Base-by-base conservation (phyloP, 2,113 vertebrate genomes). In the Numenius arquata region DNA sequence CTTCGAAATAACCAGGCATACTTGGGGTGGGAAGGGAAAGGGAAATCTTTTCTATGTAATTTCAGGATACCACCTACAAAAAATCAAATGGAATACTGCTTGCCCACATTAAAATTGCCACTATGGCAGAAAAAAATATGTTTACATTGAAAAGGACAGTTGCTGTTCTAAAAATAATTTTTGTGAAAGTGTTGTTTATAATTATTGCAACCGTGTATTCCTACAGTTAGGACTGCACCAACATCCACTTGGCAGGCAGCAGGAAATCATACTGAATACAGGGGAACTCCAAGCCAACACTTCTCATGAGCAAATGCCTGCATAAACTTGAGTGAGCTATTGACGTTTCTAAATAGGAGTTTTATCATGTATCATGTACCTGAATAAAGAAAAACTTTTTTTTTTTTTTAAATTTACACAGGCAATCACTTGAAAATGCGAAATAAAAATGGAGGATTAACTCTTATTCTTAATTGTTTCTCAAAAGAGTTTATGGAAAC, bases 41-140 rank as follows among this genome's bases (percentile, higher is more conserved):
- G 78, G 40, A 93, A 93, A 81, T 56, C 34, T 90, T 88, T 71
- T 73, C 27, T 73, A 22, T 40, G 68, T 45, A 84, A 83, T 81
- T 90, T 92, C 34, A 84, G 53, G 82, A 92, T 71, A 92, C 58
- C 76, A 90, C 79, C 92, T 91, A 95, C 93, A 95, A 94, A 91
- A 95, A 94, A 88, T 53, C 58, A 87, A 89, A 34, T 3, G 18
- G 86, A 91, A 93, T 90, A 58, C 48, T 68, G 38, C 83, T 88
- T 92, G 76, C 75, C 47, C 72, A 71, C n/a, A 50, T 71, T 67
- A 90, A 90, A 88, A 83, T 74, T 96, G 40, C 38, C 27, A 43
- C 63, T 79, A 41, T 15, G 8, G n/a, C 17, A 80, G 25, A 41
- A 87, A 90, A 52, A 76, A 50, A 48, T 1, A 70, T 34, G 50